Evolutionary conservation across 2,797 vertebrate genomes (phyloP).

Genomic region (Picus viridis): DNA sequence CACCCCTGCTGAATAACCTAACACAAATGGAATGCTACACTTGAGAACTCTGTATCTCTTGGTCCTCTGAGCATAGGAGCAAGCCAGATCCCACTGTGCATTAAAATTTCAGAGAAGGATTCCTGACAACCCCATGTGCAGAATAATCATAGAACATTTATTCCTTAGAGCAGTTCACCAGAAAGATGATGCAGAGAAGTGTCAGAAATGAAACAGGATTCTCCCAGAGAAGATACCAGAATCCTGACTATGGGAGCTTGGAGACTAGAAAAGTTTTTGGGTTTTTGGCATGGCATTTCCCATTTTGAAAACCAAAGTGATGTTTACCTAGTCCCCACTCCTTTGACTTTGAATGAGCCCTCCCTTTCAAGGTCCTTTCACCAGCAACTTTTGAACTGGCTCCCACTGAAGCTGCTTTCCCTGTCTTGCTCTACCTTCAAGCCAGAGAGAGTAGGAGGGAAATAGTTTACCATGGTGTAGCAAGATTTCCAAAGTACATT

Average conservation of each 20-base stretch:
- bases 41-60: constrained; percentile 9
- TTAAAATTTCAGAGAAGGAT: constrained; percentile 13
- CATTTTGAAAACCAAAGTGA: background rate
- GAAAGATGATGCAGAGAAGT: background rate
- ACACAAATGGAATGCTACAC: constrained; percentile 21
- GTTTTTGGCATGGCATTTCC: background rate
- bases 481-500: background rate
- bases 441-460: background rate
- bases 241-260: background rate
- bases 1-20: constrained; percentile 18
- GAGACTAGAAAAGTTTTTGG: background rate
- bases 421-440: background rate
- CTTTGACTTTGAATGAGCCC: background rate
- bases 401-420: background rate
- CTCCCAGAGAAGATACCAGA: background rate
- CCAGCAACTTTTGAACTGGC: background rate
- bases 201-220: background rate
- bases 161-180: background rate
- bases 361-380: background rate
- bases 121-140: constrained; percentile 10
- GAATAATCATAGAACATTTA: background rate
- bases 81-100: constrained; percentile 42
- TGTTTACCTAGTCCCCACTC: background rate
- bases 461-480: background rate
- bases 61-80: background rate